Evolutionary conservation across 37 sponge, comb jelly and placozoan species (phyloP).

Genomic region (Chondrilla cf. caribensis): DNA sequence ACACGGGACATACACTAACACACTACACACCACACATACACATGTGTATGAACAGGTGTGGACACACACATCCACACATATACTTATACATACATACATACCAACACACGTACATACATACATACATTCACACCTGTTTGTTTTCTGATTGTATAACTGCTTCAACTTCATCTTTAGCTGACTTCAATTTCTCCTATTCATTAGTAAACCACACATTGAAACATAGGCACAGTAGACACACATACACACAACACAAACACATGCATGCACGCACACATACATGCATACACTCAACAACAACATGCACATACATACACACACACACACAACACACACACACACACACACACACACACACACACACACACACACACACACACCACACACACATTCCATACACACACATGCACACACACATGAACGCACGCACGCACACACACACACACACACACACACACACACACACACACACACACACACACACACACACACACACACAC

Average conservation of each 20-base stretch:
- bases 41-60: no score
- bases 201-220: no score
- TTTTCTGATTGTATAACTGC: not conserved
- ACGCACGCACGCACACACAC: constrained; percentile 8
- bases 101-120: no score
- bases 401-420: not conserved
- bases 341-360: no score
- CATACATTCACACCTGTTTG: no score
- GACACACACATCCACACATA: no score
- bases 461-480: not conserved
- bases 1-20: no score
- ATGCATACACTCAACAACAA: not conserved
- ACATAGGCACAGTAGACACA: not conserved
- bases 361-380: no score
- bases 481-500: not conserved
- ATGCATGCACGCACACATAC: not conserved
- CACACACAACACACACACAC: no score
- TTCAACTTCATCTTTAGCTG: not conserved
- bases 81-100: no score
- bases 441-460: not conserved
- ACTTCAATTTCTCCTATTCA: not conserved
- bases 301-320: not conserved
- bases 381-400: not conserved
- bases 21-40: no score
- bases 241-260: not conserved